phyloP scores from a whole-genome alignment of 2,113 vertebrate genomes.

The Setophaga petechia region DNA sequence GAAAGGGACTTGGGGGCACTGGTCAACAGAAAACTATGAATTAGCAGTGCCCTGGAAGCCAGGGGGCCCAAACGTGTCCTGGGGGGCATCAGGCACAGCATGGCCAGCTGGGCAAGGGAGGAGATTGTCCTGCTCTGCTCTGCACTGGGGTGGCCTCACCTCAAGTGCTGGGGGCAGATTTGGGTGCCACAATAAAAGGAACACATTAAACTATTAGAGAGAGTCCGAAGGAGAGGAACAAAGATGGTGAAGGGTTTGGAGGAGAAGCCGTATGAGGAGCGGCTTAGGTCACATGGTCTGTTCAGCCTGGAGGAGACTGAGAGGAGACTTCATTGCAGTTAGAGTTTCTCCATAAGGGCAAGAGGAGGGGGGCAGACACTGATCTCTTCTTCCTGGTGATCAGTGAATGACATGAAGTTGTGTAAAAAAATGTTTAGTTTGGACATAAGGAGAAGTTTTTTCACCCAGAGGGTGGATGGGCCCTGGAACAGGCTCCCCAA shows the following conservation, averaged over 20 bases:
- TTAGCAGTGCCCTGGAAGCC: neutral
- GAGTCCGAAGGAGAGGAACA: accelerated
- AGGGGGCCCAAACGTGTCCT: neutral
- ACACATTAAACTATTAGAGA: accelerated
- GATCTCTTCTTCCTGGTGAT: neutral
- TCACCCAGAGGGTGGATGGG: neutral
- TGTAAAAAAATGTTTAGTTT: neutral
- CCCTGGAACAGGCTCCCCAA: neutral
- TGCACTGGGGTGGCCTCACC: accelerated
- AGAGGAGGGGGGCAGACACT: neutral
- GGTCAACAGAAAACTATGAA: neutral
- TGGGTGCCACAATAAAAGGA: accelerated
- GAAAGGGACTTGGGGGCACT: neutral
- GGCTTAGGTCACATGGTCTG: neutral
- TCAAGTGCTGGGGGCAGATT: neutral
- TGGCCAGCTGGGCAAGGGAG: accelerated
- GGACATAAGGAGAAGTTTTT: neutral
- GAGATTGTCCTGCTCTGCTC: neutral
- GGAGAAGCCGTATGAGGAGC: accelerated
- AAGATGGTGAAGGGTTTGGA: neutral
- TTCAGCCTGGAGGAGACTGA: neutral
- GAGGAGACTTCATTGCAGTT: neutral
- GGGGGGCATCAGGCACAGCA: neutral
- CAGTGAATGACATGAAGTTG: accelerated
- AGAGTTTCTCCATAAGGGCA: accelerated